Percentiles rank a stretch among this genome's conserved stretches.
Conservation (phyloP, 2,797 vertebrate genomes). For the Sebastiscus tertius region DNA sequence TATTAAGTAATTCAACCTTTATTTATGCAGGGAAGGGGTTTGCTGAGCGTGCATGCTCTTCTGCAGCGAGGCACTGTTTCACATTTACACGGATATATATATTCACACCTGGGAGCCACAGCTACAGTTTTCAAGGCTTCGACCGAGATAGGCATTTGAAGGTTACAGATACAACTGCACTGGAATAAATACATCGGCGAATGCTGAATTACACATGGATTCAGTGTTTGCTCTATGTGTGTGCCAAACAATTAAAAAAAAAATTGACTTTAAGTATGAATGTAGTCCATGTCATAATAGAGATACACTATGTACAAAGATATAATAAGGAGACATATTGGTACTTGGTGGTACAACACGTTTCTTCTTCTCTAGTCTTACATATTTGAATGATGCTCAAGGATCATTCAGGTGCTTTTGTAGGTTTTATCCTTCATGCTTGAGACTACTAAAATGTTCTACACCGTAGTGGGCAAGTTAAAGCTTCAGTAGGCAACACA, state of each 20-base stretch:
- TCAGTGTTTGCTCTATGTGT: background rate
- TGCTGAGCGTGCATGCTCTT: conserved; percentile 46
- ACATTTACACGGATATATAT: conserved; percentile 3
- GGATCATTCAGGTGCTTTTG: background rate
- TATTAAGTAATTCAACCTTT: conserved; percentile 67
- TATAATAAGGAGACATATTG: too few relatives aligned
- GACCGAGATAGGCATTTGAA: conserved; percentile 20
- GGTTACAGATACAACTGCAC: background rate
- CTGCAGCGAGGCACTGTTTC: background rate
- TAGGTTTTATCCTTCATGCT: background rate
- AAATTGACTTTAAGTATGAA: background rate
- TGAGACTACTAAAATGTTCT: background rate
- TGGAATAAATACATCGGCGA: background rate
- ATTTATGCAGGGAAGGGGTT: conserved; percentile 32
- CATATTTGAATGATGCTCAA: background rate
- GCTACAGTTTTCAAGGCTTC: background rate
- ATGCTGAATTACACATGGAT: background rate
- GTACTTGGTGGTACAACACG: too few relatives aligned
- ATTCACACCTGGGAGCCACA: conserved; percentile 30
- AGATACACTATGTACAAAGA: too few relatives aligned
- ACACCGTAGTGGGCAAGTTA: background rate
- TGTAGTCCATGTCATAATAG: background rate
- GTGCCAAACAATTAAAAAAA: background rate
- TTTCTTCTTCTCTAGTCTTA: background rate
- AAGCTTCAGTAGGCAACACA: too few relatives aligned